Evolutionary conservation across 2,888 invertebrate species (phyloP).

Genomic region (Cerceris ruficornis): DNA sequence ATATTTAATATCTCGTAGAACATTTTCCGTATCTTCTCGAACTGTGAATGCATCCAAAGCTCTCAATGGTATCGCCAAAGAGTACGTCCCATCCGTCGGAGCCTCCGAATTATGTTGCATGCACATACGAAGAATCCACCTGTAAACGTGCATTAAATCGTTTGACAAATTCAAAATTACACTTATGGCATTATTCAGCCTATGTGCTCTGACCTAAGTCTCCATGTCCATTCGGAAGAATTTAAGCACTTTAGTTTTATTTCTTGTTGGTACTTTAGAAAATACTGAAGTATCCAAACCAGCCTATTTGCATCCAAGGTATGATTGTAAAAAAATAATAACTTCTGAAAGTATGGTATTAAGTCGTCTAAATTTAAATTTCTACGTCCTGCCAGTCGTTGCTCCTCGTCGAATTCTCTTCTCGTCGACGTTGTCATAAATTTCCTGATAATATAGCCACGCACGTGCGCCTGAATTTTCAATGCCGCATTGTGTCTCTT

Average conservation of each 20-base stretch:
- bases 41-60: conserved; percentile 90
- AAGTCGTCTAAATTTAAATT: conserved; percentile 82
- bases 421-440: conserved; percentile 87
- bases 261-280: conserved; percentile 80
- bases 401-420: conserved; percentile 86
- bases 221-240: conserved; percentile 81
- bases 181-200: neutral
- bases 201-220: conserved; percentile 72
- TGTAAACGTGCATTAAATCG: conserved; percentile 68
- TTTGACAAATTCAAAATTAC: neutral
- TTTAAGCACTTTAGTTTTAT: conserved; percentile 75
- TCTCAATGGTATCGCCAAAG: conserved; percentile 89
- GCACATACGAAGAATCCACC: conserved; percentile 83
- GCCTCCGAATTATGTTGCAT: conserved; percentile 83
- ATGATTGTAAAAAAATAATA: conserved; percentile 90
- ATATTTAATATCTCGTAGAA: conserved; percentile 68
- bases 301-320: conserved; percentile 87
- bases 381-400: conserved; percentile 81
- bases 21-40: conserved; percentile 79
- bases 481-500: conserved; percentile 89
- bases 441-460: conserved; percentile 89
- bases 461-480: conserved; percentile 90
- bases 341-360: conserved; percentile 85
- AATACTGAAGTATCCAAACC: conserved; percentile 81
- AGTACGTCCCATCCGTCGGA: conserved; percentile 76